Evolutionary conservation across 2,797 vertebrate genomes (phyloP).

Genomic region (Neostethus bicornis): DNA sequence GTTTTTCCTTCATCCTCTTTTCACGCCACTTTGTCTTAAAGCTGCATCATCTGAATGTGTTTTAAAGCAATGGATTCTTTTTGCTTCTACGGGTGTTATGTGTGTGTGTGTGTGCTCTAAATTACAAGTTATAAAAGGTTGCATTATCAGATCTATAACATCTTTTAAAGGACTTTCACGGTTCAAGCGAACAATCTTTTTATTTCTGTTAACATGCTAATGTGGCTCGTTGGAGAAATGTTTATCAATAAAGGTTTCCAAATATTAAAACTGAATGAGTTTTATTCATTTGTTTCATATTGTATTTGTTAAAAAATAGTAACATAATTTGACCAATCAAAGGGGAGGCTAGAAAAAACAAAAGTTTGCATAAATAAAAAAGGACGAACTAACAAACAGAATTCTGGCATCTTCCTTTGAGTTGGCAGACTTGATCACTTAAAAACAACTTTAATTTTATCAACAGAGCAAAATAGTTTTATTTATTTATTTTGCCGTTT

Average conservation of each 20-base stretch:
- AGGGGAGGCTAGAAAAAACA: too few species aligned
- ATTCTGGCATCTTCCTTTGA: too few species aligned
- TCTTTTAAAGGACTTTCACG: neutral
- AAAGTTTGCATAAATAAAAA: too few species aligned
- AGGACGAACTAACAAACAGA: too few species aligned
- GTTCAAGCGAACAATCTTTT: too few species aligned
- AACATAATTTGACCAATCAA: too few species aligned
- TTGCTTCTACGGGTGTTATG: neutral
- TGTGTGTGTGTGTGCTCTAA: too few species aligned
- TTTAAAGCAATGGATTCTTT: neutral
- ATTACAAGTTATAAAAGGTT: neutral
- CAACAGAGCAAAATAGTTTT: too few species aligned
- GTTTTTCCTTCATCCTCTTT: slow-evolving; percentile 6
- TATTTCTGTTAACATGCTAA: slow-evolving; percentile 11
- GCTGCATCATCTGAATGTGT: slow-evolving; percentile 51
- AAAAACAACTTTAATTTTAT: too few species aligned
- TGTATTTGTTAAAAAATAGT: too few species aligned
- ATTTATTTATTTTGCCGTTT: too few species aligned
- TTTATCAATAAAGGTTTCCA: slow-evolving; percentile 68
- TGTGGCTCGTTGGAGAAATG: slow-evolving; percentile 46
- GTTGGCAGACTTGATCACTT: too few species aligned
- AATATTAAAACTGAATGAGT: slow-evolving; percentile 25
- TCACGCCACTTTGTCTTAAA: slow-evolving; percentile 50
- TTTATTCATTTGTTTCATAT: slow-evolving; percentile 1
- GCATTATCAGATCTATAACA: neutral